A percentile compares a stretch with the other conserved stretches of the same genome.
Evolutionary conservation across 2,888 invertebrate species (phyloP).

Genomic region (Hyposoter dolosus): DNA sequence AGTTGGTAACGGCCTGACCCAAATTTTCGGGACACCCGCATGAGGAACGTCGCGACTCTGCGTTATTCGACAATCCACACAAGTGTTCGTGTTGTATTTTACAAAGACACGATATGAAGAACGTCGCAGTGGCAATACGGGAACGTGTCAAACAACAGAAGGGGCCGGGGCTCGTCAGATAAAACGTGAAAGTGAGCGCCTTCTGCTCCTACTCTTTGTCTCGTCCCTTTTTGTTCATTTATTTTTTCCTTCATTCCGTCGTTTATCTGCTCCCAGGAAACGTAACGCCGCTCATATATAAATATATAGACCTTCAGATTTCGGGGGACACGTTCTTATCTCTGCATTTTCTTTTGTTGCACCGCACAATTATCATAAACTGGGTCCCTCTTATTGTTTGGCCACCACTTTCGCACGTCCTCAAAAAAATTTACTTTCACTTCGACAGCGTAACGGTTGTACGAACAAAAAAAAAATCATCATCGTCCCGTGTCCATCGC

Average conservation of each 20-base stretch:
- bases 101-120: conserved; percentile 20
- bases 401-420: conserved; percentile 52
- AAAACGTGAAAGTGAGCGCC: conserved; percentile 78
- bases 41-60: conserved; percentile 8
- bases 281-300: conserved; percentile 9
- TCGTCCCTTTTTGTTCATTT: conserved; percentile 35
- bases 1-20: conserved; percentile 74
- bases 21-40: conserved; percentile 75
- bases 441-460: neutral
- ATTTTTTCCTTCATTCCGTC: conserved; percentile 22
- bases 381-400: conserved; percentile 4
- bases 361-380: conserved; percentile 1
- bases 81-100: neutral
- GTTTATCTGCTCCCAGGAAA: conserved; percentile 25
- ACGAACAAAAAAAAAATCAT: neutral
- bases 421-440: conserved; percentile 23
- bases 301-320: neutral
- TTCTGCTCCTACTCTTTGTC: conserved; percentile 54
- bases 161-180: conserved; percentile 71
- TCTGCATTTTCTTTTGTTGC: conserved; percentile 3
- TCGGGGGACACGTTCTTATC: neutral
- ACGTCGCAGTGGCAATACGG: conserved; percentile 46
- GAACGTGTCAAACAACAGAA: conserved; percentile 52
- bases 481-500: neutral
- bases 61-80: neutral